Evolutionary conservation across 2,797 vertebrate species (phyloP).

Genomic region (Ficedula albicollis): DNA sequence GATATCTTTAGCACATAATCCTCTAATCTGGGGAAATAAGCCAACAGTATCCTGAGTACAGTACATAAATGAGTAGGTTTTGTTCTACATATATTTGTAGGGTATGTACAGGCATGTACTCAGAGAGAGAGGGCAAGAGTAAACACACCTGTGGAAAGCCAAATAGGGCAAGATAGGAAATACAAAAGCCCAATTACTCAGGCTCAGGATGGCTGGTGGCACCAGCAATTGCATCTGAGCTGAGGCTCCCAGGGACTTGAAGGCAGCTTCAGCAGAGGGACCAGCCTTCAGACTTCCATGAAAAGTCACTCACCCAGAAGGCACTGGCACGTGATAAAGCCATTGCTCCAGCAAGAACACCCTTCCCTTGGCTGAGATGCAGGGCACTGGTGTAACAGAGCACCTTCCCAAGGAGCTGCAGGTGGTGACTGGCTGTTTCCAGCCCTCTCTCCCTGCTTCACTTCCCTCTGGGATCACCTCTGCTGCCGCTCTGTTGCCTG

Average conservation of each 20-base stretch:
- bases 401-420: not conserved
- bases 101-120: not conserved
- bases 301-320: not conserved
- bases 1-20: not conserved
- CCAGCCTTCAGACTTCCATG: not conserved
- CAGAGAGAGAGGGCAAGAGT: not conserved
- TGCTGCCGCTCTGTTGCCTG: not conserved
- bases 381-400: not conserved
- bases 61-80: not conserved
- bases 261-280: not conserved
- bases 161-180: constrained; percentile 26
- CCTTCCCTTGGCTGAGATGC: not conserved
- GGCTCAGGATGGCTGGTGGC: not conserved
- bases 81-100: not conserved
- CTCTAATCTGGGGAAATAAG: not conserved
- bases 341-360: not conserved
- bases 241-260: fast-evolving
- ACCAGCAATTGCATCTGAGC: not conserved
- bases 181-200: not conserved
- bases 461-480: not conserved
- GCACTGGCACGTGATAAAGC: not conserved
- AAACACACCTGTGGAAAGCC: not conserved
- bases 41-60: not conserved
- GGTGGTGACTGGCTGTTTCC: not conserved
- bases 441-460: not conserved